Base-by-base conservation (phyloP, 2,797 vertebrate genomes). In the Lithobates sylvaticus region DNA sequence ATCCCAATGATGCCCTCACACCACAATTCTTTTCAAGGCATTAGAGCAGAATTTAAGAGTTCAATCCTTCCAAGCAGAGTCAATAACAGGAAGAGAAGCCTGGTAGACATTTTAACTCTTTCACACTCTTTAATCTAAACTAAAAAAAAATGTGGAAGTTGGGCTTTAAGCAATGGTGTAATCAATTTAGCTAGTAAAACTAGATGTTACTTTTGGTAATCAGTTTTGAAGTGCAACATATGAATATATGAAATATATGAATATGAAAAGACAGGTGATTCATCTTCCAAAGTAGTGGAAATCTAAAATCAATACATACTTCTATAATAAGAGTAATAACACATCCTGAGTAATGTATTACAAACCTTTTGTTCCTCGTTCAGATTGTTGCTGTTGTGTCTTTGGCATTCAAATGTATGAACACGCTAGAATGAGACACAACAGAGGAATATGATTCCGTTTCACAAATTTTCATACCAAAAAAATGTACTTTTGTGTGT, bases 301-400 rank as follows among this genome's bases (percentile, higher is more conserved):
- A 82, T 74, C 34, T 26, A 82, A 74, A 82, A 82, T 82, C 80
- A 82, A 82, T 82, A 65, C 70, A 82, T 72, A 21, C 80, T 73
- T 54, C 29, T 39, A 36, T 81, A 81, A 64, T 82, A 27, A 73
- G 32, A 61, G 50, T 54, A 65, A 27, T 82, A 82, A 82, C 54
- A 74, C 26, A 26, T 82, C 13, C 26, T 39, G 12, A 70, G 9
- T 82, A 64, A 82, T 82, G 34, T 54, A 39, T 64, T 73, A 73
- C 54, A 73, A 82, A 50, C 15, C 70, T 73, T 82, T 82, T 74
- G 58, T 72, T 81, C 58, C 68, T 68, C 54, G 64, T 73, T 74
- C 70, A 42, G 26, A 82, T 68, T 82, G 54, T 32, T 44, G 50
- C 47, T 81, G 32, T 73, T 74, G 50, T 74, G 12, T 71, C 29